phyloP scores from a whole-genome alignment of 35 echinoderm and acorn worm species.

The Eucidaris tribuloides region DNA sequence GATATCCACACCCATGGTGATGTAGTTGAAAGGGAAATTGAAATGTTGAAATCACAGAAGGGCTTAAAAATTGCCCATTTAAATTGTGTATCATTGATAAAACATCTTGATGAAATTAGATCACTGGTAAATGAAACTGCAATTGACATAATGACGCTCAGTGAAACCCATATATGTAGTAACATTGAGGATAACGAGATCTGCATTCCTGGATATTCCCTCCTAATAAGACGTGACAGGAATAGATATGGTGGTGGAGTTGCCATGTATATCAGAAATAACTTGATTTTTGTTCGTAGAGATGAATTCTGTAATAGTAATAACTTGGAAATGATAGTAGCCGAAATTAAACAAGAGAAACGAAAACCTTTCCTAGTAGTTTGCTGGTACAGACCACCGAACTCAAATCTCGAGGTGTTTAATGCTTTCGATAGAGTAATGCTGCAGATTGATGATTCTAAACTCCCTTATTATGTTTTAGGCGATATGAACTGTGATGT shows the following conservation, averaged over 20 bases:
- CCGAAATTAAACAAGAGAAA: not conserved
- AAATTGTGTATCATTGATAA: not conserved
- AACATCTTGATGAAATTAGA: not conserved
- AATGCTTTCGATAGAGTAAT: not conserved
- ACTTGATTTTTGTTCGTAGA: not conserved
- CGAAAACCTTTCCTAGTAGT: not conserved
- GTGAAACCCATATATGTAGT: not conserved
- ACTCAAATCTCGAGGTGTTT: not conserved
- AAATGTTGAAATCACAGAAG: not conserved
- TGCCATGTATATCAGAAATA: not conserved
- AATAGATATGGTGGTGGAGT: not conserved
- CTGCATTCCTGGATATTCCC: not conserved
- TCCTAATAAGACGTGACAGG: not conserved
- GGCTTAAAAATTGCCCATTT: not conserved
- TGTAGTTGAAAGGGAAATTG: no score
- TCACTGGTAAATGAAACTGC: not conserved
- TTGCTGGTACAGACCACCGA: not conserved
- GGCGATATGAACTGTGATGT: no score
- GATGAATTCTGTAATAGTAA: not conserved
- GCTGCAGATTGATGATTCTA: not conserved
- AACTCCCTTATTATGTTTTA: no score
- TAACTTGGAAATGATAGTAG: not conserved
- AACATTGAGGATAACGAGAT: not conserved
- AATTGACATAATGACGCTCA: not conserved
- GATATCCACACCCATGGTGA: no score